A percentile compares a stretch with the other conserved stretches of the same genome.
phyloP scores from a whole-genome alignment of 1,140 invertebrate genomes.

The Portunus trituberculatus region DNA sequence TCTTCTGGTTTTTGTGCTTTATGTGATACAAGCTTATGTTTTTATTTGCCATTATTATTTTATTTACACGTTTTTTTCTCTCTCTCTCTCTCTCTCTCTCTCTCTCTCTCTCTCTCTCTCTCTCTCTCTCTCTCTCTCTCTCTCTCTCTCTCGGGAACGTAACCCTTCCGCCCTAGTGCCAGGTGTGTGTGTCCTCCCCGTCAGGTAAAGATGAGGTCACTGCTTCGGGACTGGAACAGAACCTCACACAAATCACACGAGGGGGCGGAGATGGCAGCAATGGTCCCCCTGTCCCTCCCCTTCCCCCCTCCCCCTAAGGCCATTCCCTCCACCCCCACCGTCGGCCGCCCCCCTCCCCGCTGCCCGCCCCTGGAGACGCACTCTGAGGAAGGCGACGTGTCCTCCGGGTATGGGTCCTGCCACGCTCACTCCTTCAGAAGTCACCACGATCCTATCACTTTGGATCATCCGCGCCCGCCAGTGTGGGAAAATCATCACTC shows the following conservation, averaged over 20 bases:
- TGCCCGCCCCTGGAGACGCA: slow-evolving; percentile 57
- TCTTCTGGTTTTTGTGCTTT: too few species aligned
- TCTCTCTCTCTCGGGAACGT: too few species aligned
- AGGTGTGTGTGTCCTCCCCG: neutral
- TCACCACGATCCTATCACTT: slow-evolving; percentile 39
- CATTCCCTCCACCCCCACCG: slow-evolving; percentile 17
- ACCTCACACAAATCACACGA: slow-evolving; percentile 45
- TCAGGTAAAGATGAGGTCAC: slow-evolving; percentile 63
- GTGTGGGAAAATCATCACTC: slow-evolving; percentile 70
- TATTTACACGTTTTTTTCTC: too few species aligned
- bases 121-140: too few species aligned
- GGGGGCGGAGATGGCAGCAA: slow-evolving; percentile 53
- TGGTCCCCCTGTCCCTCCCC: slow-evolving; percentile 55
- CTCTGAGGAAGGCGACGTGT: slow-evolving; percentile 55
- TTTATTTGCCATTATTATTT: too few species aligned
- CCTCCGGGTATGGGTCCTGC: slow-evolving; percentile 58
- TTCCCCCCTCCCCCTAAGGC: neutral
- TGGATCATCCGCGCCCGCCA: neutral
- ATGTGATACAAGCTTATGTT: too few species aligned
- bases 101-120: too few species aligned
- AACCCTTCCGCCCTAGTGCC: too few species aligned
- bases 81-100: too few species aligned
- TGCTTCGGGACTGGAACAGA: slow-evolving; percentile 66
- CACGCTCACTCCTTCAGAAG: slow-evolving; percentile 71
- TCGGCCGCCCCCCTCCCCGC: neutral